phyloP scores from a whole-genome alignment of 2,797 vertebrate species.

The Emys orbicularis region DNA sequence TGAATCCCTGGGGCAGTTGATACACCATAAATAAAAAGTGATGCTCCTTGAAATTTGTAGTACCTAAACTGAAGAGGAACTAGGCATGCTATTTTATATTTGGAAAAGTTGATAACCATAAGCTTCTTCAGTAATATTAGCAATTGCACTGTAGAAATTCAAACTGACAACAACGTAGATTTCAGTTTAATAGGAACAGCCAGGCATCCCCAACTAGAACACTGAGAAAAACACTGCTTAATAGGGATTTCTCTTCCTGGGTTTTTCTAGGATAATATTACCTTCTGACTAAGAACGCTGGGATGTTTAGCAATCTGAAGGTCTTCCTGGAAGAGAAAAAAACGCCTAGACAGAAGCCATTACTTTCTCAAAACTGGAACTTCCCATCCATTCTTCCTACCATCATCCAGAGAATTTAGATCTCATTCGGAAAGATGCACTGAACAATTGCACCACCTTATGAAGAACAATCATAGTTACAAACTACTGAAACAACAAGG shows the following conservation, averaged over 20 bases:
- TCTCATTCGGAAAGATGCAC: not conserved
- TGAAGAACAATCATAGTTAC: not conserved
- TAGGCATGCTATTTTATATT: not conserved
- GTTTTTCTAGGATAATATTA: not conserved
- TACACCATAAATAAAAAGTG: not conserved
- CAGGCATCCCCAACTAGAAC: not conserved
- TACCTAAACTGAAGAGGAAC: not conserved
- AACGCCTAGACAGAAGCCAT: not conserved
- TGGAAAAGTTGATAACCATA: not conserved
- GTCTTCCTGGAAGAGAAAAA: not conserved
- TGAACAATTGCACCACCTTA: not conserved
- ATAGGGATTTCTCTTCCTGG: not conserved
- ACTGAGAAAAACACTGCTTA: not conserved
- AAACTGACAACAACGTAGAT: not conserved
- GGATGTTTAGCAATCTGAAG: not conserved
- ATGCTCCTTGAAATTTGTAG: not conserved
- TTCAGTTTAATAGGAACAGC: not conserved
- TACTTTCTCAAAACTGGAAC: not conserved
- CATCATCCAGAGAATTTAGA: not conserved
- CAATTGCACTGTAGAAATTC: not conserved
- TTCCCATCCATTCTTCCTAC: not conserved
- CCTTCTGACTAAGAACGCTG: not conserved
- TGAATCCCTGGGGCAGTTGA: not conserved
- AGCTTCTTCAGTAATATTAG: not conserved
- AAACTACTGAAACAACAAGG: not conserved